Percentiles rank a stretch among this genome's conserved stretches.
phyloP scores from a whole-genome alignment of 37 sponge, comb jelly and placozoan species.

The Bolinopsis microptera region DNA sequence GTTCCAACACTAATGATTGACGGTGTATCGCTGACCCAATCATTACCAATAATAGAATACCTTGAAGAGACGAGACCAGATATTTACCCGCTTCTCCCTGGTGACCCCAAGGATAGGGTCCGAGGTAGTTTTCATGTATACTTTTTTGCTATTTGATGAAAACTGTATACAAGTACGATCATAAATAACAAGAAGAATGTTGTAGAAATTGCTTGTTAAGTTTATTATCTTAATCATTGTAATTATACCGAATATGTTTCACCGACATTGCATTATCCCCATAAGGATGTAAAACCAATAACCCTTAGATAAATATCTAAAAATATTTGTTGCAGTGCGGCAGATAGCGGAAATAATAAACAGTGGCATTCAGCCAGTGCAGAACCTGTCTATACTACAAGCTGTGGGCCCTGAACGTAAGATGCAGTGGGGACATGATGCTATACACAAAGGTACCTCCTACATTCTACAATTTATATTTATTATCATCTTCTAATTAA shows the following conservation, averaged over 20 bases:
- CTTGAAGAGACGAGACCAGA: constrained; percentile 89
- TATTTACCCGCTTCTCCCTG: constrained; percentile 72
- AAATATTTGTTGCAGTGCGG: constrained; percentile 32
- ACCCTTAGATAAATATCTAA: no score
- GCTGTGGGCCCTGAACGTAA: constrained; percentile 91
- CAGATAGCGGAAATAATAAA: constrained; percentile 62
- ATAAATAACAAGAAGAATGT: no score
- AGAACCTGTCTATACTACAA: constrained; percentile 88
- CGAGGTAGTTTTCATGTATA: constrained; percentile 7
- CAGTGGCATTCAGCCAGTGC: constrained; percentile 67
- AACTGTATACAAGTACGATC: no score
- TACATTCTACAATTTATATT: no score
- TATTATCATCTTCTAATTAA: no score
- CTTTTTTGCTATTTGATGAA: no score
- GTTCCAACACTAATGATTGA: constrained; percentile 91
- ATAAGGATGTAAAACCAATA: no score
- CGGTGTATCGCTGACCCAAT: constrained; percentile 82
- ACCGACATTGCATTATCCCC: no score
- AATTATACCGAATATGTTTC: no score
- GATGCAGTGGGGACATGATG: constrained; percentile 90
- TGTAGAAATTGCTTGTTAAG: no score
- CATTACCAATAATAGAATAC: constrained; percentile 93
- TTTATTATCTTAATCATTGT: no score
- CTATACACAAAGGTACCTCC: constrained; percentile 89
- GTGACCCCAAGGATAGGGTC: not conserved